phyloP scores from a whole-genome alignment of 2,797 vertebrate species.

The Lophotriccus pileatus region DNA sequence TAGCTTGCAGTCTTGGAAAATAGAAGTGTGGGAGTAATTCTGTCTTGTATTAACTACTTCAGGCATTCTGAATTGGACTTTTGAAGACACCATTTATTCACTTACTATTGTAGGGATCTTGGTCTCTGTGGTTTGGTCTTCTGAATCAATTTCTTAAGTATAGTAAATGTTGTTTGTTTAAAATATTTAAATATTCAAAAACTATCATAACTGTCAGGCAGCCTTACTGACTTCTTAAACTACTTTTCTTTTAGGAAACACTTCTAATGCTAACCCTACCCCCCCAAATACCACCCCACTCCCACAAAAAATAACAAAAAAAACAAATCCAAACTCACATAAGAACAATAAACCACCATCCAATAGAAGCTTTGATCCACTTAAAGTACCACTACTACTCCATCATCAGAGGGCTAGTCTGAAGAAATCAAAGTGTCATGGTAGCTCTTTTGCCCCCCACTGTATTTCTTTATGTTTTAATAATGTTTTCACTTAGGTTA shows the following conservation, averaged over 20 bases:
- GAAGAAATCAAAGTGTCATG: rapidly evolving
- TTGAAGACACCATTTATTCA: not conserved
- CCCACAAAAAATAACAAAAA: not conserved
- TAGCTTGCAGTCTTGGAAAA: not conserved
- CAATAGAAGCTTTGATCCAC: not conserved
- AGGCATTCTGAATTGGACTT: not conserved
- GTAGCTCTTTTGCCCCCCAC: rapidly evolving
- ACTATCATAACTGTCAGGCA: not conserved
- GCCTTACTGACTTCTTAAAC: not conserved
- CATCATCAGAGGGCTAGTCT: not conserved
- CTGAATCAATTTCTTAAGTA: not conserved
- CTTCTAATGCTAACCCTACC: not conserved
- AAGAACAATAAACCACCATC: not conserved
- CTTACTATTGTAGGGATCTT: not conserved
- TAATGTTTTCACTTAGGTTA: not conserved
- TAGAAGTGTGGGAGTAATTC: not conserved
- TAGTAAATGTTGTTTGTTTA: not conserved
- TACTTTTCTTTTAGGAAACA: not conserved
- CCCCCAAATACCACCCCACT: rapidly evolving
- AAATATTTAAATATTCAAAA: not conserved
- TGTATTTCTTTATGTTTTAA: not conserved
- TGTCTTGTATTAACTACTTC: not conserved
- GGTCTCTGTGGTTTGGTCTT: not conserved
- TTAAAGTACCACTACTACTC: not conserved
- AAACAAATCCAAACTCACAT: not conserved